Base-by-base conservation (phyloP, 2,888 invertebrate species). In the Vanessa cardui region DNA sequence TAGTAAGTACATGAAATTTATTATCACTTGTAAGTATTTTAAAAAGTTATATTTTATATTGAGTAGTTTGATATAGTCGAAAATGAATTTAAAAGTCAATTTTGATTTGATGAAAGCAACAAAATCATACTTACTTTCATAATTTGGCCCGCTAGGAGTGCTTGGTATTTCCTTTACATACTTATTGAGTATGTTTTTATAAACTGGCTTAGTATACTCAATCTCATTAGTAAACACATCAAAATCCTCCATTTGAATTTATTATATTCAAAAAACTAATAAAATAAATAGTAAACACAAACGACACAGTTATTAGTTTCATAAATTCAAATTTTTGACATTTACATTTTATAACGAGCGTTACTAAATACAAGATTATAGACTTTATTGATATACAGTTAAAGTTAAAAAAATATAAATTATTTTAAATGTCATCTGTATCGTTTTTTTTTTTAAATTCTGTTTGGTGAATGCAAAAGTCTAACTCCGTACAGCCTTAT, bases 201-300 rank as follows among this genome's bases (percentile, higher is more conserved):
- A 90, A 20, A 86, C 72, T 6, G 88, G 85, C 70, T 87, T 84
- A 1, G 88, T 85, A 68, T 85, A 89, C 63, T 87, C 83, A 21
- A 90, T 90, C 80, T 91, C 88, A 77, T 91, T 86, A 0, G 90
- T 89, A 76, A 92, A 92, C 58, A 92, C 81, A 76, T 92, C 92
- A 61, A 88, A 90, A 77, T 92, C 91, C 74, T 91, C 92, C 90
- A 92, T 90, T 26, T 54, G 26, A 12, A 54, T 1, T 16, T 31
- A 6, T n/a, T 54, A 15, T 54, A 54, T 54, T 54, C 31, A 31
- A 7, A 54, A 31, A 54, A 39, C 12, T 39, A 39, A 6, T 47
- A 46, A 9, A 31, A 54, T n/a, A 26, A 26, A 26, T 26, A 26
- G 2, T 26, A 21, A n/a, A 8, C 18, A 9, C 15, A 56, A 2